Evolutionary conservation across 2,113 vertebrate species (phyloP).

Genomic region (Polyodon spathula): DNA sequence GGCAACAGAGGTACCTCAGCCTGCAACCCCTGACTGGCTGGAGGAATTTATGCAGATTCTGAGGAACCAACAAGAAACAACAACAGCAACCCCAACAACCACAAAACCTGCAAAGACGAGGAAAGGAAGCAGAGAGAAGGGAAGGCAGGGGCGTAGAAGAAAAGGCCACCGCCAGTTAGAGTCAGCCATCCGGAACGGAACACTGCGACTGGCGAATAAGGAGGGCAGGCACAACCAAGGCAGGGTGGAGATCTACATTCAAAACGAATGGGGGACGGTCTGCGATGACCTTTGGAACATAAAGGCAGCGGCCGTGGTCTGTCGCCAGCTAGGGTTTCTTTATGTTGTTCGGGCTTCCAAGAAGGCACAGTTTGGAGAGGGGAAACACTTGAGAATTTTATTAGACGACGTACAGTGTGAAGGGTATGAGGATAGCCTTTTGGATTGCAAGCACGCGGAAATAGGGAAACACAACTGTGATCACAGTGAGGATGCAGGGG

Average conservation of each 20-base stretch:
- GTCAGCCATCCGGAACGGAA: slow-evolving; percentile 34
- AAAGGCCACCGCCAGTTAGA: slow-evolving; percentile 35
- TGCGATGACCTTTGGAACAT: slow-evolving; percentile 79
- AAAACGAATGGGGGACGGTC: slow-evolving; percentile 76
- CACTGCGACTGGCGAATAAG: slow-evolving; percentile 59
- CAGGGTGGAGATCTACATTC: slow-evolving; percentile 70
- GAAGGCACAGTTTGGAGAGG: slow-evolving; percentile 76
- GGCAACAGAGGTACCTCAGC: background rate
- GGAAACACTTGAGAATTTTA: slow-evolving; percentile 59
- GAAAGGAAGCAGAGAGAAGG: slow-evolving; percentile 29
- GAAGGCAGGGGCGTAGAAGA: slow-evolving; percentile 29
- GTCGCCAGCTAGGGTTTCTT: slow-evolving; percentile 77
- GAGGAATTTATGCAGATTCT: slow-evolving; percentile 37
- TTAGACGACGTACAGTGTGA: slow-evolving; percentile 78
- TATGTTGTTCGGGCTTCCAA: slow-evolving; percentile 60
- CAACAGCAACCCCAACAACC: slow-evolving; percentile 16
- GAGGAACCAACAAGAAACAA: slow-evolving; percentile 5
- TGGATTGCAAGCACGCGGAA: slow-evolving; percentile 66
- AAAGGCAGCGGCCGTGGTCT: slow-evolving; percentile 65
- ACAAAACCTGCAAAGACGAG: slow-evolving; percentile 22
- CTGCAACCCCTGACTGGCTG: slow-evolving; percentile 36
- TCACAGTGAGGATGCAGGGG: slow-evolving; percentile 84
- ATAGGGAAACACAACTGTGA: slow-evolving; percentile 72
- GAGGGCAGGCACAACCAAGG: slow-evolving; percentile 42
- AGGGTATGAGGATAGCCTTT: slow-evolving; percentile 63